phyloP scores from a whole-genome alignment of 2,113 vertebrate species.

The Synchiropus splendidus region DNA sequence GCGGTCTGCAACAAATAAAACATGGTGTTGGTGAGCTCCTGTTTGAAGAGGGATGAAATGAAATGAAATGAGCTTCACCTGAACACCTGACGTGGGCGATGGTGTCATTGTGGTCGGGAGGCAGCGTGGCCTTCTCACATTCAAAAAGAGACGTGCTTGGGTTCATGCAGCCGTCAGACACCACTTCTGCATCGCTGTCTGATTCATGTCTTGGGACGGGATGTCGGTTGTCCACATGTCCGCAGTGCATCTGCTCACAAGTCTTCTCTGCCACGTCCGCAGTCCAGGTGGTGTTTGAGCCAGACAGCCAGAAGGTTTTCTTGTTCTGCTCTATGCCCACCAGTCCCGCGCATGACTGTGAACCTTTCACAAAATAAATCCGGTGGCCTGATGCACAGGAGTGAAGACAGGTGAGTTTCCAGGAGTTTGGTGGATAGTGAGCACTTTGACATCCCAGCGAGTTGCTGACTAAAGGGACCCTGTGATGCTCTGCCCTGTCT shows the following conservation, averaged over 20 bases:
- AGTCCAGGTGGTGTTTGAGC: constrained; percentile 5
- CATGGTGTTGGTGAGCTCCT: too few relatives aligned
- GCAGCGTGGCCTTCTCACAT: rapidly evolving
- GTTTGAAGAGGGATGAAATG: too few relatives aligned
- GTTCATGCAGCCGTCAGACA: too few relatives aligned
- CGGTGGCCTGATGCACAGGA: constrained; percentile 22
- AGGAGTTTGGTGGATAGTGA: too few relatives aligned
- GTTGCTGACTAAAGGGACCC: too few relatives aligned
- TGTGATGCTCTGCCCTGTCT: too few relatives aligned
- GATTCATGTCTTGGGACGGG: rapidly evolving
- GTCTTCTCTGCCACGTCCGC: constrained; percentile 1
- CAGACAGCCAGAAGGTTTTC: constrained; percentile 13
- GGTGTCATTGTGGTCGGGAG: not conserved
- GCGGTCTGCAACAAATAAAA: constrained; percentile 14
- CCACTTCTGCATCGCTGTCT: too few relatives aligned
- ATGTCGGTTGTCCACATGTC: rapidly evolving
- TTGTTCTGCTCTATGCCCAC: constrained; percentile 6
- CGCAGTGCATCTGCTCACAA: constrained; percentile 41
- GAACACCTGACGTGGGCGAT: constrained; percentile 27
- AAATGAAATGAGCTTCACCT: constrained; percentile 30
- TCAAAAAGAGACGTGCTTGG: constrained; percentile 16
- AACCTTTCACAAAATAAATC: constrained; percentile 18
- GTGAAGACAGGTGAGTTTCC: not conserved
- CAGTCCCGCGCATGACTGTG: constrained; percentile 24
- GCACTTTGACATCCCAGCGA: too few relatives aligned